A percentile compares a stretch with the other conserved stretches of the same genome.
Conservation (phyloP, 1,140 invertebrate species). For the Ladona fulva region DNA sequence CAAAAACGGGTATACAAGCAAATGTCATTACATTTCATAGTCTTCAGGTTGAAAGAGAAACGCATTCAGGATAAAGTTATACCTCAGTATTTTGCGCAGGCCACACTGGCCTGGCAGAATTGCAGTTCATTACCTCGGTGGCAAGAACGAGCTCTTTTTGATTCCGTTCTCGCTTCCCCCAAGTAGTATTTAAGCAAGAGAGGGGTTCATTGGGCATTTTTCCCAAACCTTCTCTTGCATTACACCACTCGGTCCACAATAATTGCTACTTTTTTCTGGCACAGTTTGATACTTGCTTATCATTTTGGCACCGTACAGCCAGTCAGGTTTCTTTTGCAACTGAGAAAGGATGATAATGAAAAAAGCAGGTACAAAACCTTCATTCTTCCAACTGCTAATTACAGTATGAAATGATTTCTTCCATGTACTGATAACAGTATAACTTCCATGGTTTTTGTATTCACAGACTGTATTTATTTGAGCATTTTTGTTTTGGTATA, state of each 20-base stretch:
- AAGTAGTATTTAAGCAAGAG: background rate
- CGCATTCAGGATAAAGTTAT: constrained; percentile 9
- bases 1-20: constrained; percentile 9
- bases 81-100: background rate
- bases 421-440: constrained; percentile 9
- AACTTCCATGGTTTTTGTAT: constrained; percentile 8
- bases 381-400: constrained; percentile 3
- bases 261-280: background rate
- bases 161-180: constrained; percentile 1
- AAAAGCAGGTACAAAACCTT: background rate
- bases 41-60: constrained; percentile 8
- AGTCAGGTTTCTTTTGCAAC: background rate
- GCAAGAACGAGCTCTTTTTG: background rate
- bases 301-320: constrained; percentile 2
- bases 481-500: constrained; percentile 4
- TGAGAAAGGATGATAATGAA: background rate
- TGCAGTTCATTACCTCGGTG: background rate
- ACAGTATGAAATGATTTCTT: constrained; percentile 4
- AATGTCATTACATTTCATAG: constrained; percentile 10
- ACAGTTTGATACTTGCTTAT: constrained; percentile 2
- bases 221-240: background rate
- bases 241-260: background rate
- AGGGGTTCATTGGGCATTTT: background rate
- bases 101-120: background rate
- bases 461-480: constrained; percentile 1